A percentile compares a stretch with the other conserved stretches of the same genome.
phyloP scores from a whole-genome alignment of 2,888 invertebrate genomes.

The Platycheirus rosarum region DNA sequence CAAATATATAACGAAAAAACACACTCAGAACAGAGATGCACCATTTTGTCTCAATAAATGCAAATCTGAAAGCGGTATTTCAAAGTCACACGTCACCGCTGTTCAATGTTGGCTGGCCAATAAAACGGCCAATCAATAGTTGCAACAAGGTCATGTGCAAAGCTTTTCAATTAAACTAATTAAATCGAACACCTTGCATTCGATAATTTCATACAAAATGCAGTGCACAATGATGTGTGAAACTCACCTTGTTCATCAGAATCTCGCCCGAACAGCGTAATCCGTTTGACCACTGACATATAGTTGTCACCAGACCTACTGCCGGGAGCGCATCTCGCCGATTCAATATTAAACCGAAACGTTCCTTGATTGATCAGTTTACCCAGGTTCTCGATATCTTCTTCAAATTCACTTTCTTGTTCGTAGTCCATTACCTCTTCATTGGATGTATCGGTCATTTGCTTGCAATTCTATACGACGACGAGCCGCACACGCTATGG shows the following conservation, averaged over 20 bases:
- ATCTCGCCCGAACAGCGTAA: conserved; percentile 76
- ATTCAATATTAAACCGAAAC: conserved; percentile 76
- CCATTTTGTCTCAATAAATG: too few relatives aligned
- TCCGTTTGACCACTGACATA: conserved; percentile 81
- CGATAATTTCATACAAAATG: conserved; percentile 7
- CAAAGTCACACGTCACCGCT: too few relatives aligned
- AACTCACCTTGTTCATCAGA: conserved; percentile 75
- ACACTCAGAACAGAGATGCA: too few relatives aligned
- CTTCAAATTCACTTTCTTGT: conserved; percentile 76
- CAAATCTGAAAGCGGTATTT: too few relatives aligned
- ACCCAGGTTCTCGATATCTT: conserved; percentile 78
- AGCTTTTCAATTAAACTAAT: conserved; percentile 44
- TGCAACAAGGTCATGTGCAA: conserved; percentile 54
- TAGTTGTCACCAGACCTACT: conserved; percentile 81
- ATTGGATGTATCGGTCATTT: conserved; percentile 13
- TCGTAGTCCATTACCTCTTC: conserved; percentile 69
- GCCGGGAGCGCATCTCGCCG: conserved; percentile 78
- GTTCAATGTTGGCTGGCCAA: too few relatives aligned
- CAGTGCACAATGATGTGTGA: background rate
- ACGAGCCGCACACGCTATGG: conserved; percentile 16
- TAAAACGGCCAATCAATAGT: background rate
- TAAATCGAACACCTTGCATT: conserved; percentile 7
- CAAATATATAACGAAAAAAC: too few relatives aligned
- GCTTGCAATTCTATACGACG: background rate
- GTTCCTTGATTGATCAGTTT: conserved; percentile 76